Evolutionary conservation across 2,797 vertebrate species (phyloP).

Genomic region (Anniella stebbinsi): DNA sequence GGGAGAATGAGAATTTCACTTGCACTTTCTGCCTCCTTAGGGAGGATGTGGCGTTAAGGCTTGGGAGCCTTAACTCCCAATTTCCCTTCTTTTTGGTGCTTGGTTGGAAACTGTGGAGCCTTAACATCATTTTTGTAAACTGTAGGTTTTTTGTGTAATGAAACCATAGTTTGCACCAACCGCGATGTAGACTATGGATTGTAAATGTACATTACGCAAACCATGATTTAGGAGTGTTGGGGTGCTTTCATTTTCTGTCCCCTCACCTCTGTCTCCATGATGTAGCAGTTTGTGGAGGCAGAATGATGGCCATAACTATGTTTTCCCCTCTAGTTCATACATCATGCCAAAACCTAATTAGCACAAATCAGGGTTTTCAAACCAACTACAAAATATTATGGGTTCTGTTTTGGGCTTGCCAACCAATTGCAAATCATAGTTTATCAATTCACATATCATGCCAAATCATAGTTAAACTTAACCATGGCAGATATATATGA

Average conservation of each 20-base stretch:
- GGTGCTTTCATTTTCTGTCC: background rate
- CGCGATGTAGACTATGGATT: background rate
- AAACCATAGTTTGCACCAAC: background rate
- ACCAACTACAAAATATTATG: background rate
- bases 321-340: background rate
- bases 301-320: background rate
- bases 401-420: background rate
- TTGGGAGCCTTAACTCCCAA: no score
- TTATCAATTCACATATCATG: background rate
- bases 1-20: no score
- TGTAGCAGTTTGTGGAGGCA: background rate
- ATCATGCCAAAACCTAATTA: background rate
- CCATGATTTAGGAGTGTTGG: background rate
- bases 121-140: no score
- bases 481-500: background rate
- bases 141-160: no score
- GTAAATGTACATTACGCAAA: background rate
- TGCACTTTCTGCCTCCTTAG: no score
- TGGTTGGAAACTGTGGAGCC: no score
- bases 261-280: background rate
- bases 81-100: no score
- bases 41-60: no score
- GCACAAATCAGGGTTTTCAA: background rate
- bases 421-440: background rate
- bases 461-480: no score